Evolutionary conservation across 2,113 vertebrate species (phyloP).

Genomic region (Ciconia maguari): DNA sequence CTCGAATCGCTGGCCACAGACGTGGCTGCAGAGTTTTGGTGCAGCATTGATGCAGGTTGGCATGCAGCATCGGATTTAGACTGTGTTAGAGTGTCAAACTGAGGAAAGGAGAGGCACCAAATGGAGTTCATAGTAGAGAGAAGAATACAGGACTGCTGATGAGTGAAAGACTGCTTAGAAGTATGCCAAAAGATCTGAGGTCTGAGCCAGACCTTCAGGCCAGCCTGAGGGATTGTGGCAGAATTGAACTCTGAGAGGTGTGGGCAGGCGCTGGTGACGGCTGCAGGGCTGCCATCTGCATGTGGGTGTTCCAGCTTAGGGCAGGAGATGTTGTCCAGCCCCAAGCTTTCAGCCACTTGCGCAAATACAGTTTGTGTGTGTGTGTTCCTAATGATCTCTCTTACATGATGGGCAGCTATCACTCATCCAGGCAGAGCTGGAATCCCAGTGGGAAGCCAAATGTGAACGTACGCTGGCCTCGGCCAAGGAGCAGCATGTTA

Average conservation of each 20-base stretch:
- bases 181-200: background rate
- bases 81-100: background rate
- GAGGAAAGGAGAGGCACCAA: background rate
- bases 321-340: background rate
- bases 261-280: background rate
- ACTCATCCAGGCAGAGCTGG: conserved; percentile 84
- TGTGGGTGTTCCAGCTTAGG: background rate
- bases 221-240: background rate
- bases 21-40: background rate
- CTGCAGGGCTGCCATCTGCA: background rate
- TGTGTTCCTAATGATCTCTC: background rate
- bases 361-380: background rate
- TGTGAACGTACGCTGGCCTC: conserved; percentile 77
- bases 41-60: background rate
- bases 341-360: background rate
- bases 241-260: background rate
- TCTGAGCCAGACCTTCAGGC: background rate
- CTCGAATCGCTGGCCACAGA: background rate
- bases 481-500: conserved; percentile 77
- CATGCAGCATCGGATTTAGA: accelerated
- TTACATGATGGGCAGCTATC: conserved; percentile 65
- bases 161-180: background rate
- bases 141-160: background rate
- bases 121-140: background rate
- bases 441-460: conserved; percentile 83